These are phyloP conservation scores for Poeciliopsis turrubarensis DNA, from an alignment of 2,113 vertebrate species.

Conservation along the genomic window DNA sequence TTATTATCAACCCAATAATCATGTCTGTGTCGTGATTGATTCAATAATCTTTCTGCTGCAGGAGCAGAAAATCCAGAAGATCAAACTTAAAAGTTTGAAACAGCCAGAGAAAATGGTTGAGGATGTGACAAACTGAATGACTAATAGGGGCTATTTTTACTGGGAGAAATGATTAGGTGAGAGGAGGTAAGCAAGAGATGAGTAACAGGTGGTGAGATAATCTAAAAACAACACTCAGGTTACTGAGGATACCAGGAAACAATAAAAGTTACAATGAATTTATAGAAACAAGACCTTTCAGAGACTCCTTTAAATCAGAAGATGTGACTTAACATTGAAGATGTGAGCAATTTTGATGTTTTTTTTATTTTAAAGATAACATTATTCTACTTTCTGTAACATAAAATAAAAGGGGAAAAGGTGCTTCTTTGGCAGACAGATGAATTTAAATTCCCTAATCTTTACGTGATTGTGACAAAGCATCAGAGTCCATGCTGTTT, in stretches of 20 bases:
- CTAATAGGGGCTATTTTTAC: not conserved
- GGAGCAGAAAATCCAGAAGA: too few species aligned
- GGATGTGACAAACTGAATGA: not conserved
- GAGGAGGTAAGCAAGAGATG: not conserved
- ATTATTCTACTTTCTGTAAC: not conserved
- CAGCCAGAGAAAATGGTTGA: not conserved
- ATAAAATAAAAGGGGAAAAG: not conserved
- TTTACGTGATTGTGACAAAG: too few species aligned
- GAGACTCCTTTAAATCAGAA: too few species aligned
- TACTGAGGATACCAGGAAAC: not conserved
- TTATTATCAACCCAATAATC: not conserved
- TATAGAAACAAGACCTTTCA: not conserved
- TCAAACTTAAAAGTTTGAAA: not conserved
- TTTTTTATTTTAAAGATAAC: not conserved
- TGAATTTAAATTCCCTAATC: too few species aligned
- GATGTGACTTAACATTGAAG: too few species aligned
- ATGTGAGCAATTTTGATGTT: not conserved
- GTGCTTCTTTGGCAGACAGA: not conserved
- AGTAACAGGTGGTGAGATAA: not conserved
- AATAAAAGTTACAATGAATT: not conserved
- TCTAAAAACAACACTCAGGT: not conserved
- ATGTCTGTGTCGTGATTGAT: not conserved
- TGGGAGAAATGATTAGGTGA: not conserved
- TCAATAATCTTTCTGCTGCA: too few species aligned
- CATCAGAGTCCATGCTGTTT: too few species aligned